Conservation (phyloP, 2,797 vertebrate genomes). For the Chrosomus eos region DNA sequence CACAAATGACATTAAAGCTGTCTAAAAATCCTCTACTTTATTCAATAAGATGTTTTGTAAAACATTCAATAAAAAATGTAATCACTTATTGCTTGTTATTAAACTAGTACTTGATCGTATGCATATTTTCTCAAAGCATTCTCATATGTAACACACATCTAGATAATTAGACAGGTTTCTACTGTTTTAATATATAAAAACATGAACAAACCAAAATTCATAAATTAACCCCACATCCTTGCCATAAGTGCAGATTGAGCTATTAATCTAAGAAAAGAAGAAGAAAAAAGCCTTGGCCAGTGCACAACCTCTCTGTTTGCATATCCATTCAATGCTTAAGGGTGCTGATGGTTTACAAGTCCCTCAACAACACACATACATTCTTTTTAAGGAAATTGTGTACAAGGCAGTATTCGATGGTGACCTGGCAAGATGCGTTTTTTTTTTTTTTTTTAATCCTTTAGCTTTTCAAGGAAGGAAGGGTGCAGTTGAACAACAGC, state of each 20-base stretch:
- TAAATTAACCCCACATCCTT: constrained; percentile 67
- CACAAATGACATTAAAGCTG: constrained; percentile 60
- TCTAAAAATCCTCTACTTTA: constrained; percentile 86
- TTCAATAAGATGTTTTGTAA: constrained; percentile 81
- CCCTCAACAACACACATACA: constrained; percentile 72
- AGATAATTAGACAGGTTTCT: constrained; percentile 73
- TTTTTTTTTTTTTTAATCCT: constrained; percentile 41
- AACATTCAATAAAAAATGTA: constrained; percentile 85
- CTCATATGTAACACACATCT: constrained; percentile 74
- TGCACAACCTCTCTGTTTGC: constrained; percentile 51
- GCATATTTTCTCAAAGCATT: constrained; percentile 81
- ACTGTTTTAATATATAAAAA: constrained; percentile 74
- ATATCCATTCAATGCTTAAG: constrained; percentile 61
- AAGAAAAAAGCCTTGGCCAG: constrained; percentile 54
- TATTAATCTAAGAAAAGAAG: constrained; percentile 36
- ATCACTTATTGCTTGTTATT: constrained; percentile 82
- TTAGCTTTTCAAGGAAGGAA: constrained; percentile 42
- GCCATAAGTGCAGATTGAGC: constrained; percentile 62
- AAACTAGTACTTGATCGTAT: constrained; percentile 79
- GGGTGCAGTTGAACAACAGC: constrained; percentile 54
- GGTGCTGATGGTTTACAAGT: constrained; percentile 62
- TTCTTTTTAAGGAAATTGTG: constrained; percentile 81
- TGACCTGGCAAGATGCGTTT: constrained; percentile 68
- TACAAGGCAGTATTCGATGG: constrained; percentile 79
- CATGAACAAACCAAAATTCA: constrained; percentile 64